Base-by-base conservation (phyloP, 2,888 invertebrate species). In the Ennomos quercinarius region DNA sequence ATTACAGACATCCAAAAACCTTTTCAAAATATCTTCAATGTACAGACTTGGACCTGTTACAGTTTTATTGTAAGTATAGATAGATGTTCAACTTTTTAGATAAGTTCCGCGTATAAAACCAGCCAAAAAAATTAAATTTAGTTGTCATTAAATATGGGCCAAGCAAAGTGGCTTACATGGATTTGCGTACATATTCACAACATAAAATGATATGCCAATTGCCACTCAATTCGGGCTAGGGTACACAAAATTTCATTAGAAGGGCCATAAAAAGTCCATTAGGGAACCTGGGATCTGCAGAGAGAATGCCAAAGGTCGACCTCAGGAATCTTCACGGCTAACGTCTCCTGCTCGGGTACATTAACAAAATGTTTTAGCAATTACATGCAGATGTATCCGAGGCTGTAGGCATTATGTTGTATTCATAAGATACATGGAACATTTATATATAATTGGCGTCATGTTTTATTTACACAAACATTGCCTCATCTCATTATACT, bases 241-340 rank as follows among this genome's bases (percentile, higher is more conserved):
- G 73, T 72, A 80, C 71, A 78, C 79, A 82, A 78, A 82, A 83
- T 81, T 80, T 81, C 78, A 82, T 84, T 81, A 84, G 67, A 73
- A 74, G 76, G 74, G 70, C 77, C 78, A 81, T 80, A 84, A 81
- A n/a, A 83, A 83, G 80, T 80, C 84, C 83, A 85, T 86, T 85
- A 86, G 78, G 68, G n/a, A 65, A 67, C 55, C 71, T 41, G 71
- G 66, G 72, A 72, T 72, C 71, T 56, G 52, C 58, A 62, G 63
- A 61, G 76, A 68, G 72, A 82, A 86, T 78, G 75, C 69, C 74
- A 81, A 80, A 81, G 84, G 84, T 82, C 80, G 68, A 72, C 66
- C 66, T 64, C 66, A 64, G 63, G 66, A 64, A 63, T 67, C 60
- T 57, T 48, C 64, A 56, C 63, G n/a, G n/a, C n/a, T n/a, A n/a